Evolutionary conservation across 30 jellyfish, hydroid and myxozoan genomes (phyloP).

Genomic region (Rhopilema esculentum): DNA sequence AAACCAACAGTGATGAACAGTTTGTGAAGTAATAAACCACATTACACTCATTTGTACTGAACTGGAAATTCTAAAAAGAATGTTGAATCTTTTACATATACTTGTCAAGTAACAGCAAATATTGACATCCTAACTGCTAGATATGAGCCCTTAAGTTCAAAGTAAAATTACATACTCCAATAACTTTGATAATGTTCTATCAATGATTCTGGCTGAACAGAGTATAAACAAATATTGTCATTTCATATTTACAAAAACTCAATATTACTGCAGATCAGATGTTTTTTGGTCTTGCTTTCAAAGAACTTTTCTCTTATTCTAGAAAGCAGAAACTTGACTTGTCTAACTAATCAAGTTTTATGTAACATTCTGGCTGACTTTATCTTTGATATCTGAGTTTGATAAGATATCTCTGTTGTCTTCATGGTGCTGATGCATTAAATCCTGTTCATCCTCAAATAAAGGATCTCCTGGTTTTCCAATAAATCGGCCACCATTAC

Average conservation of each 20-base stretch:
- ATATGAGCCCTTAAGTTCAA: too few relatives aligned
- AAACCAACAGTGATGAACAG: too few relatives aligned
- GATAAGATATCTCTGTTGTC: not conserved
- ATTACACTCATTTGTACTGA: too few relatives aligned
- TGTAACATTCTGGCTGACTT: not conserved
- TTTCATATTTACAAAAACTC: not conserved
- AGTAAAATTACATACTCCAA: too few relatives aligned
- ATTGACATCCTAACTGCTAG: too few relatives aligned
- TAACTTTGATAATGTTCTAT: too few relatives aligned
- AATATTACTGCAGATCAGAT: too few relatives aligned
- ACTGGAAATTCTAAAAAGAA: too few relatives aligned
- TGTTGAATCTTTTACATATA: too few relatives aligned
- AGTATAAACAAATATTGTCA: not conserved
- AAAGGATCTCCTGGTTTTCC: constrained; percentile 75
- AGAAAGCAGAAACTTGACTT: not conserved
- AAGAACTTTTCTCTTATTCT: not conserved
- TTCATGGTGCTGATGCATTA: constrained; percentile 18
- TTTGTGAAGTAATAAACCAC: too few relatives aligned
- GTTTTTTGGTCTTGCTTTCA: not conserved
- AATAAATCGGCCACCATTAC: constrained; percentile 97
- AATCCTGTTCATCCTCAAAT: constrained; percentile 63
- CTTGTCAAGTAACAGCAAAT: too few relatives aligned
- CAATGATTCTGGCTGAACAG: not conserved
- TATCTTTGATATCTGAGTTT: not conserved
- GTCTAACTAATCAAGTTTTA: not conserved